phyloP scores from a whole-genome alignment of 2,113 vertebrate genomes.

The Phocoena sinus region DNA sequence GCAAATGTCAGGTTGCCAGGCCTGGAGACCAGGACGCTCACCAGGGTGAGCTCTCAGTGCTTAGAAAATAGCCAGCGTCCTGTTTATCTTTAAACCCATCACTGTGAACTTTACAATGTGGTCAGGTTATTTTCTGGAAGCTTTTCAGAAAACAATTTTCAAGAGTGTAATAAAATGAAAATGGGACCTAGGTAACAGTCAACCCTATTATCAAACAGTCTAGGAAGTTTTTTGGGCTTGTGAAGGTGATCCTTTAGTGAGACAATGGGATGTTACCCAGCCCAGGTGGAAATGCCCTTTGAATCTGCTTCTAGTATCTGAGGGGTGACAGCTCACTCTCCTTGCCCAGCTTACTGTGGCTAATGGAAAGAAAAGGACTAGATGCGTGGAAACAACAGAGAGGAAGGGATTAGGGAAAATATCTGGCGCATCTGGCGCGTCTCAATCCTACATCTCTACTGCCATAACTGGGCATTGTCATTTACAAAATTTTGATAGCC shows the following conservation, averaged over 20 bases:
- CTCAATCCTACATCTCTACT: background rate
- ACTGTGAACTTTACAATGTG: background rate
- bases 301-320: background rate
- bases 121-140: background rate
- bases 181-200: background rate
- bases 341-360: background rate
- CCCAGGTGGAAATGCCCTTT: background rate
- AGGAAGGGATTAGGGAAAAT: background rate
- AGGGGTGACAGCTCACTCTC: background rate
- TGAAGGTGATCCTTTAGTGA: background rate
- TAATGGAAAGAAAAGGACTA: background rate
- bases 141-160: background rate
- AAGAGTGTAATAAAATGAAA: background rate
- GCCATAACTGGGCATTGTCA: background rate
- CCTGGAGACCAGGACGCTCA: background rate
- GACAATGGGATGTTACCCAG: background rate
- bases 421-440: rapidly evolving
- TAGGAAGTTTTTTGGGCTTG: rapidly evolving
- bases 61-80: background rate
- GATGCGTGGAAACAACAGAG: background rate
- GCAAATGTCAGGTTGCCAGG: background rate
- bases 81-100: background rate
- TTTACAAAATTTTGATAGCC: background rate
- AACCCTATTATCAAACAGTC: background rate
- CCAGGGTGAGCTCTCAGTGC: background rate